Evolutionary conservation across 2,113 vertebrate genomes (phyloP), one percentile per base, ranked within the genome.

Genomic region (Phaethornis superciliosus): DNA sequence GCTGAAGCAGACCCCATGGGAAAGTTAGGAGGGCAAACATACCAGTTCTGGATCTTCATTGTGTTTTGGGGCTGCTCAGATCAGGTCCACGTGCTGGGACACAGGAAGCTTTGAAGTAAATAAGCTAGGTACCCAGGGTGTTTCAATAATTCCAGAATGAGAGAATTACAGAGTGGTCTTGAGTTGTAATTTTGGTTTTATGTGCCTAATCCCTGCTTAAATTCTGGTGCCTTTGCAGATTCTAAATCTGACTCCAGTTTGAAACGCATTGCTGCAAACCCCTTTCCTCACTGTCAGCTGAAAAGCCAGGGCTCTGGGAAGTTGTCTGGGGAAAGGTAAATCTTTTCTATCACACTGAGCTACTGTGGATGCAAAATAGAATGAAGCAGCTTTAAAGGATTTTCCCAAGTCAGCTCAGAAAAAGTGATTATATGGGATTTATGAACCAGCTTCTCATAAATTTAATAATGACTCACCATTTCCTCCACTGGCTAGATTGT

Each of bases 381-480:
- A 95, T 85, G 88, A 95, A 74, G 62, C 67, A 90, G 93, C 83
- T 96, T 94, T 94, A 94, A 96, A 89, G 92, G 86, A 96, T 95
- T 97, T 95, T 95, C 89, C 65, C 88, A 92, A 93, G 92, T 96
- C 96, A 95, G 77, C 75, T 96, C 86, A 96, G 90, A 95, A 95
- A 93, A 93, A 93, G 93, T 95, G 88, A 94, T 96, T 96, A 90
- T 86, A 75, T 51, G 84, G 88, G 89, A 96, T 96, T 97, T 96
- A 96, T 95, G 92, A 89, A 93, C 28, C 74, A 76, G 80, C 55
- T 94, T 81, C 92, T 96, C 83, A 85, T 96, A 96, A 92, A 87
- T 96, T 84, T 94, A 94, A 92, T 95, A 95, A 94, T 87, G 92
- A 94, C 80, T 95, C 67, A 79, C 46, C 15, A 88, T 94, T 96